These are phyloP conservation scores for Lepus americanus DNA, from an alignment of 2,113 vertebrate genomes.

Conservation along the genomic window DNA sequence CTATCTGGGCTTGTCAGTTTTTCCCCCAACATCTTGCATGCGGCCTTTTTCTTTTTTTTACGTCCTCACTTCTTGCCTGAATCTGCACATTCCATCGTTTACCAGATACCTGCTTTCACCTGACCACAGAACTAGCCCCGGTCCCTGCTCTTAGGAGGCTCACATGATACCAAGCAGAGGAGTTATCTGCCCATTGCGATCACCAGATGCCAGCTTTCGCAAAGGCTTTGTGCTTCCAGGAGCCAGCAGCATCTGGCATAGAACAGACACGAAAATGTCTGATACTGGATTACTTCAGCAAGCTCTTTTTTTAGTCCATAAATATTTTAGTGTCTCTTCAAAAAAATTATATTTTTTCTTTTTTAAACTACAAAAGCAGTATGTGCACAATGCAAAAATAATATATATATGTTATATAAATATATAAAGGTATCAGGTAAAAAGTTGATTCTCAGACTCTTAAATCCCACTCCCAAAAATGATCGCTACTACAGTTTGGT, in stretches of 20 bases:
- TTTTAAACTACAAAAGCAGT: constrained; percentile 52
- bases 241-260: constrained; percentile 69
- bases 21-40: neutral
- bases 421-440: constrained; percentile 25
- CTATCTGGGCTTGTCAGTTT: neutral
- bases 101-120: constrained; percentile 36
- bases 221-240: constrained; percentile 66
- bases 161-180: neutral
- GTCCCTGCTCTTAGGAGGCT: constrained; percentile 18
- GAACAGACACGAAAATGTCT: constrained; percentile 57
- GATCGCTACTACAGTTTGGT: constrained; percentile 20
- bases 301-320: constrained; percentile 60
- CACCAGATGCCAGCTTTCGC: constrained; percentile 39
- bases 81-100: constrained; percentile 51
- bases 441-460: constrained; percentile 4
- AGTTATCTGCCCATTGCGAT: neutral
- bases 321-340: constrained; percentile 72
- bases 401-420: neutral
- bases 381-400: constrained; percentile 58
- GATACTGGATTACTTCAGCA: constrained; percentile 57
- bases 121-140: neutral
- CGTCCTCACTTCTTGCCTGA: constrained; percentile 1
- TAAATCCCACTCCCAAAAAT: constrained; percentile 45
- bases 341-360: constrained; percentile 56
- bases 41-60: constrained; percentile 36